Base-by-base conservation (phyloP, 92 coral and sea anemone genomes). In the Anthopleura xanthogrammica region DNA sequence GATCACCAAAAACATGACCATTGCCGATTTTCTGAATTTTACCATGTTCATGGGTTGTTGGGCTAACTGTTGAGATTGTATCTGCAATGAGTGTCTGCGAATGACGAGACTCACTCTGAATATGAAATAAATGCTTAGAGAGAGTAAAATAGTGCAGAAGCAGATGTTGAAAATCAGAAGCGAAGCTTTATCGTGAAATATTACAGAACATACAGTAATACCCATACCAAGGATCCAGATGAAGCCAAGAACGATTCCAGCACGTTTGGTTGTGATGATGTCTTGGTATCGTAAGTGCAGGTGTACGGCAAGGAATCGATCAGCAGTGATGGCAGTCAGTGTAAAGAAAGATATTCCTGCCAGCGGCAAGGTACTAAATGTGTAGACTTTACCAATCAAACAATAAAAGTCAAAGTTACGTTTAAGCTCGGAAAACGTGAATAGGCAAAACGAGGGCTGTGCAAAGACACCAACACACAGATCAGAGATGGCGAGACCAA, bases 31-130 rank as follows among this genome's bases (percentile, higher is more conserved):
- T 54, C 68, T 64, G 24, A 64, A 19, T 66, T 19, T 16, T n/a
- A 75, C 11, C 46, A 82, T 72, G 68, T 72, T 82, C 85, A 74
- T 52, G 54, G 66, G 19, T 10, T 70, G 48, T 40, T 70, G 60
- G 16, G 50, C 65, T 82, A 17, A 58, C 41, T 71, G 79, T 50
- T 82, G 85, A 46, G 78, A 12, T 52, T 82, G 77, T 16, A 82
- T 82, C 52, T 70, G 66, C n/a, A 17, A 12, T 41, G 68, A 29
- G 60, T 82, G 85, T 48, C 85, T 76, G 39, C 85, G 85, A 54
- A 74, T 74, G 19, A 36, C 29, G 5, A 41, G 75, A 66, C 24
- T 7, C 1, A 80, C 62, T 46, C 74, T 39, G 0, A 80, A 24
- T 20, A 43, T 43, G 80, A 76, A 76, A 76, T 23, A 76, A 7